Evolutionary conservation across 2,797 vertebrate species (phyloP).

Genomic region (Malurus leucopterus): DNA sequence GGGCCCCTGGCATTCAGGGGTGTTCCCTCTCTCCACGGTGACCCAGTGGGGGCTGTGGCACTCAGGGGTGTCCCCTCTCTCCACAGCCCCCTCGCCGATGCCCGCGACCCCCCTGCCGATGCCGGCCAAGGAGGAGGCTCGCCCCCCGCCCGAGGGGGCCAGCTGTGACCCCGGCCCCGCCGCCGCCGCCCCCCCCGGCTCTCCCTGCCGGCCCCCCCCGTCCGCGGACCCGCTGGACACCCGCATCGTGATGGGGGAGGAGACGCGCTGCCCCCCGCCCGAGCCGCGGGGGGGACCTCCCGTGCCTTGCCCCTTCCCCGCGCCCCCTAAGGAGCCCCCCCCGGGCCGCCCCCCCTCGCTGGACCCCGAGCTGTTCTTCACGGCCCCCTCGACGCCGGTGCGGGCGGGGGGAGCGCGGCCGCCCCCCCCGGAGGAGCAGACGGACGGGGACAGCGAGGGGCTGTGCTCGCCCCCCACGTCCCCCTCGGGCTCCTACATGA

Average conservation of each 20-base stretch:
- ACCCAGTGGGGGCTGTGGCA: not conserved
- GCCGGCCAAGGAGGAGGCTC: conserved; percentile 66
- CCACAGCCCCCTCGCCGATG: not conserved
- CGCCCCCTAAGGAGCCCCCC: conserved; percentile 64
- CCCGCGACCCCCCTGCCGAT: not conserved
- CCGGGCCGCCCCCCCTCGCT: not conserved
- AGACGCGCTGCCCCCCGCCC: conserved; percentile 69
- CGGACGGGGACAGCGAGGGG: conserved; percentile 74
- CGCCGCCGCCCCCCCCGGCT: not conserved
- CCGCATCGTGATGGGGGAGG: conserved; percentile 92
- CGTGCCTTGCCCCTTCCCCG: conserved; percentile 85
- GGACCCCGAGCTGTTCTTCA: conserved; percentile 89
- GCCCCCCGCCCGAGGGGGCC: conserved; percentile 91
- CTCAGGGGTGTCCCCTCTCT: not conserved
- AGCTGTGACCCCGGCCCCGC: conserved; percentile 75
- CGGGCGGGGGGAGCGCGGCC: not conserved
- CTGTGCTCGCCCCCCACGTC: conserved; percentile 88
- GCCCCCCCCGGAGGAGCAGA: conserved; percentile 64
- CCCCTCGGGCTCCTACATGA: conserved; percentile 92
- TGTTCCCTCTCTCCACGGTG: not conserved
- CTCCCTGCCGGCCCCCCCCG: conserved; percentile 71
- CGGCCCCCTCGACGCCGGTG: conserved; percentile 76
- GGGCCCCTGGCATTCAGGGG: not conserved
- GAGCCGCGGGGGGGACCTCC: not conserved
- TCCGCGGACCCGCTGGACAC: conserved; percentile 79